Percentiles rank a stretch among this genome's conserved stretches.
These are phyloP conservation scores for Climacteris rufus DNA, from an alignment of 2,113 vertebrate genomes.

Conservation along the genomic window DNA sequence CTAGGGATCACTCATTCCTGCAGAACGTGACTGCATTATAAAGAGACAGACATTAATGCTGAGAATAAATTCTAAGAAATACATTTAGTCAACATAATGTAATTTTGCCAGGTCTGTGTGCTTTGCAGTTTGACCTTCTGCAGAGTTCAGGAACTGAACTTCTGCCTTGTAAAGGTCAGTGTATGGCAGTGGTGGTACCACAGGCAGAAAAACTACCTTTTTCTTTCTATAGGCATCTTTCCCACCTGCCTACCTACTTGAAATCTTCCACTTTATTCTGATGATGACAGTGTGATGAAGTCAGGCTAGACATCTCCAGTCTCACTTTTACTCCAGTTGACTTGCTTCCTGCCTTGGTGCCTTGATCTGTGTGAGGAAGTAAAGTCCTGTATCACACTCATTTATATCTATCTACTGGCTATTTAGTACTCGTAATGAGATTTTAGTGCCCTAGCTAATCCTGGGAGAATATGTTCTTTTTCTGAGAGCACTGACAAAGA, in stretches of 20 bases:
- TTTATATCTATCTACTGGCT: not conserved
- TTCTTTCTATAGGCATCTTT: not conserved
- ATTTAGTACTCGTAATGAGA: not conserved
- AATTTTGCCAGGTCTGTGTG: not conserved
- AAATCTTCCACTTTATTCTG: not conserved
- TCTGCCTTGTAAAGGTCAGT: not conserved
- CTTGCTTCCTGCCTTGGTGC: not conserved
- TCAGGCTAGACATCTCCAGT: not conserved
- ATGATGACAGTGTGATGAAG: not conserved
- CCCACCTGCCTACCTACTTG: not conserved
- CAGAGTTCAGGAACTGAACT: not conserved
- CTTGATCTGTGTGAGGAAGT: not conserved
- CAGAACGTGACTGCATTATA: not conserved
- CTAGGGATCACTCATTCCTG: not conserved
- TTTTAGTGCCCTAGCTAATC: not conserved
- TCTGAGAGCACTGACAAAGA: not conserved
- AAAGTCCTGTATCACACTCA: not conserved
- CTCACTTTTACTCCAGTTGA: not conserved
- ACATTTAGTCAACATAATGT: not conserved
- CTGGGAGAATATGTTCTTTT: not conserved
- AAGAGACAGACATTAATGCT: not conserved
- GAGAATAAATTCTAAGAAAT: not conserved
- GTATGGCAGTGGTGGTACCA: accelerated
- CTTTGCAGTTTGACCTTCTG: not conserved
- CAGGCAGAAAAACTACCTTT: not conserved